Percentiles rank a stretch among this genome's conserved stretches.
These are phyloP conservation scores for Ganaspis brasiliensis DNA, from an alignment of 2,888 invertebrate species.

Conservation along the genomic window DNA sequence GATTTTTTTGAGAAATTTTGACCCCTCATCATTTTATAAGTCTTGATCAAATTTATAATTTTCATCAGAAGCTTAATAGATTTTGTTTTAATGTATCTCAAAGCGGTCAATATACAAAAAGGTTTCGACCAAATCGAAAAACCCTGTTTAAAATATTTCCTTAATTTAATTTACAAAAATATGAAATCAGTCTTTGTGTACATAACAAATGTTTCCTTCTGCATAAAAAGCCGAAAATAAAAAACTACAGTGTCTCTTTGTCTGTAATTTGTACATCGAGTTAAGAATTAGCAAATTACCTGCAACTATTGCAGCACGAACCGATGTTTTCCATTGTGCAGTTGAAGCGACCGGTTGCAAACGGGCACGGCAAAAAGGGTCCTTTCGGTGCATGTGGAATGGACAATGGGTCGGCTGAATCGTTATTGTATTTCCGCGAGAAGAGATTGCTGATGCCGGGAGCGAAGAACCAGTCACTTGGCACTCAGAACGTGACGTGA, in stretches of 20 bases:
- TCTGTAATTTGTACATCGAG: constrained; percentile 20
- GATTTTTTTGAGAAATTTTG: too few species aligned
- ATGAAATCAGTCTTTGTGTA: too few species aligned
- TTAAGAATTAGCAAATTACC: constrained; percentile 36
- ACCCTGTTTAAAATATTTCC: too few species aligned
- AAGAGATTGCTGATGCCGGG: neutral
- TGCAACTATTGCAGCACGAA: neutral
- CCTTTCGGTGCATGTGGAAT: constrained; percentile 23
- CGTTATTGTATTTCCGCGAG: constrained; percentile 32
- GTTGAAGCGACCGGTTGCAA: neutral
- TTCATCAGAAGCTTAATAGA: too few species aligned
- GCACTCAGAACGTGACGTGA: constrained; percentile 32
- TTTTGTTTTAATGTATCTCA: too few species aligned
- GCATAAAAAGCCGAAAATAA: neutral
- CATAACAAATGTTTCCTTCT: too few species aligned
- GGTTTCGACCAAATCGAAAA: too few species aligned
- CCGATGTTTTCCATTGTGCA: constrained; percentile 24
- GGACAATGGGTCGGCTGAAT: constrained; percentile 18
- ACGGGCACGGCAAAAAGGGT: neutral
- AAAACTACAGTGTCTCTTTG: neutral
- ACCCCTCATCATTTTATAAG: too few species aligned
- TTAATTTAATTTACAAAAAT: too few species aligned
- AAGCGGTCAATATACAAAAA: too few species aligned
- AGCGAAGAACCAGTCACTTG: constrained; percentile 25
- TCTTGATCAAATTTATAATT: too few species aligned